These are phyloP conservation scores for Potamarius usumacintae DNA, from an alignment of 2,113 vertebrate genomes.

Conservation along the genomic window DNA sequence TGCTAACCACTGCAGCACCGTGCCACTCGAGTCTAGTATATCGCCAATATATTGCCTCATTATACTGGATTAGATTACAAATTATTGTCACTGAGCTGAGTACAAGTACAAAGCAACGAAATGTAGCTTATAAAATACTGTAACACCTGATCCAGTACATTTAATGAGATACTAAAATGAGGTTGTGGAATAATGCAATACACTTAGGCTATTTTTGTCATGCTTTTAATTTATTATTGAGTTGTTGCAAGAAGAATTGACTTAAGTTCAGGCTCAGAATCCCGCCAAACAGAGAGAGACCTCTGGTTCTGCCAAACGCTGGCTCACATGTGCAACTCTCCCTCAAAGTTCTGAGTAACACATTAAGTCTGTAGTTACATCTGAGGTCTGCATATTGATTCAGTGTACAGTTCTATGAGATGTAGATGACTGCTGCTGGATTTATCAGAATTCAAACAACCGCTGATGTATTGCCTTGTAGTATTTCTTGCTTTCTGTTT, in stretches of 20 bases:
- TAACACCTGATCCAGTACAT: neutral
- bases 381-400: neutral
- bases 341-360: neutral
- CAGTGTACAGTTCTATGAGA: neutral
- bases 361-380: neutral
- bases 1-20: too few species aligned
- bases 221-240: neutral
- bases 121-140: neutral
- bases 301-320: neutral
- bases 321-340: neutral
- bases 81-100: neutral
- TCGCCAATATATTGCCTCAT: neutral
- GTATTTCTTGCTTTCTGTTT: constrained; percentile 1
- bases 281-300: neutral
- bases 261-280: neutral
- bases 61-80: neutral
- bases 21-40: too few species aligned
- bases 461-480: neutral
- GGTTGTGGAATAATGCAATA: neutral
- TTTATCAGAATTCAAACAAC: neutral
- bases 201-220: neutral
- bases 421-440: neutral
- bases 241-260: neutral
- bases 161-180: neutral
- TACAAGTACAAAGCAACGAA: neutral